phyloP scores from a whole-genome alignment of 2,113 vertebrate species.

The Emydocephalus ijimae region DNA sequence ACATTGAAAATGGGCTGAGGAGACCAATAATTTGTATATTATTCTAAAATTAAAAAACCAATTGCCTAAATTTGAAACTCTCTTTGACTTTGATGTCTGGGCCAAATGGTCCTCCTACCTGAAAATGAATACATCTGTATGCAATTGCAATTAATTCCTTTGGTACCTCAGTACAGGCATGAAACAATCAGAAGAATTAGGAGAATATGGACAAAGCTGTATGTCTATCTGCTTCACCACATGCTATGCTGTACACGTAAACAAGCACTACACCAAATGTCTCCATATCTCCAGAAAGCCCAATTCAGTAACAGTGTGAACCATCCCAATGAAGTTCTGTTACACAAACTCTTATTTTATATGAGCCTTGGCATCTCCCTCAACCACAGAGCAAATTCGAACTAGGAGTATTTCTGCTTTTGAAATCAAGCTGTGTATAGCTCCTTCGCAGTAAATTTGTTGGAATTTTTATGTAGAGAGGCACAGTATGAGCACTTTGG shows the following conservation, averaged over 20 bases:
- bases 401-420: background rate
- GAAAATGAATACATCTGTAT: background rate
- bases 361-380: background rate
- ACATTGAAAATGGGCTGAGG: background rate
- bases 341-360: background rate
- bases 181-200: background rate
- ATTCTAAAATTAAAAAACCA: background rate
- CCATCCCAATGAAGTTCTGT: too few relatives aligned
- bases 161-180: background rate
- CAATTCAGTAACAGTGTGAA: background rate
- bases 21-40: background rate
- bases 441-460: background rate
- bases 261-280: background rate
- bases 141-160: background rate
- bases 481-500: background rate
- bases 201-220: background rate
- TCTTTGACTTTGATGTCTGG: background rate
- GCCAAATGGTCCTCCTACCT: background rate
- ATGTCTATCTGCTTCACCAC: background rate
- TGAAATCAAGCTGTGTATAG: background rate
- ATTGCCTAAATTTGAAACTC: background rate
- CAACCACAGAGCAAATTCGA: background rate
- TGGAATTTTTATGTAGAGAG: background rate
- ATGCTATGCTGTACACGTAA: background rate
- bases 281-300: background rate